These are phyloP conservation scores for Neoseiulus cucumeris DNA, from an alignment of 1,140 invertebrate genomes.

Conservation along the genomic window DNA sequence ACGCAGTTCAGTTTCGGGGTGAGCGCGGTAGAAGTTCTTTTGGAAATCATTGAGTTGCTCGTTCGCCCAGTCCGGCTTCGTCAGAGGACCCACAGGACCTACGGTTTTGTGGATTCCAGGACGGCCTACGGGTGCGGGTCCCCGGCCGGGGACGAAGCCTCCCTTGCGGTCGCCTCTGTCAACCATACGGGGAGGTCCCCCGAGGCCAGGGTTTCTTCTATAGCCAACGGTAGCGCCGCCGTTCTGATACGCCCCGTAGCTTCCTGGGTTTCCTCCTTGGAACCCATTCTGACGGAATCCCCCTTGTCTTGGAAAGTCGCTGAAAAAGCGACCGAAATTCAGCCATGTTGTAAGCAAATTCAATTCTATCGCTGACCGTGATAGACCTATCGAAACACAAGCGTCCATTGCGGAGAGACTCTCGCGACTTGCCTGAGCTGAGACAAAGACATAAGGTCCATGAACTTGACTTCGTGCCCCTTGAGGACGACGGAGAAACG, in stretches of 20 bases:
- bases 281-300: not conserved
- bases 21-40: not conserved
- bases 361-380: too few species aligned
- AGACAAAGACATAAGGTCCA: too few species aligned
- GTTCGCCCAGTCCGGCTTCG: not conserved
- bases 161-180: not conserved
- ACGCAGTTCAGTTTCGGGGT: not conserved
- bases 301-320: too few species aligned
- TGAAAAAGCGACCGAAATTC: too few species aligned
- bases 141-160: not conserved
- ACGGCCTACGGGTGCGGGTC: not conserved
- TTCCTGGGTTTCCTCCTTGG: not conserved
- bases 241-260: slow-evolving; percentile 1
- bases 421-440: too few species aligned
- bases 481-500: too few species aligned
- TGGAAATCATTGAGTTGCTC: not conserved
- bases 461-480: too few species aligned
- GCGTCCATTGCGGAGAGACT: too few species aligned
- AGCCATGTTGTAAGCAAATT: too few species aligned
- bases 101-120: slow-evolving; percentile 7
- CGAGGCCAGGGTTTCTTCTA: not conserved
- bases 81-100: not conserved
- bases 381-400: too few species aligned
- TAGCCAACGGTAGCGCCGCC: not conserved
- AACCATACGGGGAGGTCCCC: not conserved